Conservation (phyloP, 1,140 invertebrate genomes). For the Pseudomyrmex flavicornis region DNA sequence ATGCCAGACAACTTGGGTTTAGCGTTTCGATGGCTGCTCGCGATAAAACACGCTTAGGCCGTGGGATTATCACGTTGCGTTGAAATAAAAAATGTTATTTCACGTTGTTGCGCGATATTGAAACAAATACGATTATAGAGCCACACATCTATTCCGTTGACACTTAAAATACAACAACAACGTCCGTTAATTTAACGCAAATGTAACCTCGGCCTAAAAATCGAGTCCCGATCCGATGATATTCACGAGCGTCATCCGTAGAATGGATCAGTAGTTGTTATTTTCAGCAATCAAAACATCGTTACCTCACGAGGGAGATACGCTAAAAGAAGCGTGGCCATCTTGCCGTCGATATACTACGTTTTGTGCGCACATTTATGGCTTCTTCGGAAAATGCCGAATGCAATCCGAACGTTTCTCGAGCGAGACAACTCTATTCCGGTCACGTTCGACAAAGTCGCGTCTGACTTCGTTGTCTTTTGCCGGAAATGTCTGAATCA, state of each 20-base stretch:
- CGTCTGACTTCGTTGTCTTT: constrained; percentile 61
- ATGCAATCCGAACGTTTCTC: constrained; percentile 1
- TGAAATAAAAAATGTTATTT: constrained; percentile 11
- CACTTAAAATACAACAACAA: no score
- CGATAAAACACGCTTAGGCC: constrained; percentile 10
- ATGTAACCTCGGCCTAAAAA: no score
- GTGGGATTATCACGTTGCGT: neutral
- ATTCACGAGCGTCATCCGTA: no score
- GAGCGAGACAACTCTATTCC: constrained; percentile 39
- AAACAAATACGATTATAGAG: no score
- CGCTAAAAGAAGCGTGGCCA: neutral
- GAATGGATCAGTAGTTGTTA: no score
- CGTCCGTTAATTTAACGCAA: no score
- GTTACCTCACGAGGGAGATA: neutral
- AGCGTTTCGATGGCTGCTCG: constrained; percentile 22
- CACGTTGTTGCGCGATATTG: no score
- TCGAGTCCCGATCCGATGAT: no score
- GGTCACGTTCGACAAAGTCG: constrained; percentile 64
- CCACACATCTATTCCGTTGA: no score
- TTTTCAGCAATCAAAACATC: neutral
- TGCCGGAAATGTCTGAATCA: constrained; percentile 65
- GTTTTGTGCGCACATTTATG: constrained; percentile 34
- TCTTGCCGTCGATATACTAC: constrained; percentile 36
- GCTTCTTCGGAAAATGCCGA: constrained; percentile 36
- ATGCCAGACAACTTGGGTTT: constrained; percentile 45